These are phyloP conservation scores for Budorcas taxicolor DNA, from an alignment of 2,113 vertebrate genomes.

Conservation along the genomic window DNA sequence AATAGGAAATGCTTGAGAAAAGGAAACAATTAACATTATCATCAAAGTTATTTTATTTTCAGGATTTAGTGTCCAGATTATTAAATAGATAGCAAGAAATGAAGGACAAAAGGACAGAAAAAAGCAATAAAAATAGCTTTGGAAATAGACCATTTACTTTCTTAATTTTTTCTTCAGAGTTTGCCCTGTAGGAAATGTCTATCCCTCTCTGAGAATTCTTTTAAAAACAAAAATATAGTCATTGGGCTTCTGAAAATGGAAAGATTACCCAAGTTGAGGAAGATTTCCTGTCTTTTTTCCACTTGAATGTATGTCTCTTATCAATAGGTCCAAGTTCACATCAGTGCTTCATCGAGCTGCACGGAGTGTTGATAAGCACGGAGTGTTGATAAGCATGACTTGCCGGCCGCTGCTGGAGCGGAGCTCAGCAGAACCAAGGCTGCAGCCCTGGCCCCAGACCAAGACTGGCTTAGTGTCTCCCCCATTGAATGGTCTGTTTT, in stretches of 20 bases:
- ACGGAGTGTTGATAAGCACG: neutral
- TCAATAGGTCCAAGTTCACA: neutral
- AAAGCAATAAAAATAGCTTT: neutral
- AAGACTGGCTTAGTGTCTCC: neutral
- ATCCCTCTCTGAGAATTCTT: neutral
- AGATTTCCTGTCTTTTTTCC: neutral
- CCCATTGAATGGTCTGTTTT: neutral
- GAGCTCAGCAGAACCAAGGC: neutral
- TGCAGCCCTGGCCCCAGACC: neutral
- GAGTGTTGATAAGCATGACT: neutral
- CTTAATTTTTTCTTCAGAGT: neutral
- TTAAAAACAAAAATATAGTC: neutral
- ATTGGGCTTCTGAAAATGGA: neutral
- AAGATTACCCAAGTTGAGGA: neutral
- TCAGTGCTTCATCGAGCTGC: neutral
- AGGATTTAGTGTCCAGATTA: neutral
- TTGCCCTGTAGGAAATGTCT: neutral
- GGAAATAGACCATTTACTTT: neutral
- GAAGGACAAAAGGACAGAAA: neutral
- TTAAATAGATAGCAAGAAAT: neutral
- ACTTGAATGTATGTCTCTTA: neutral
- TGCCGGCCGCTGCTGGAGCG: neutral
- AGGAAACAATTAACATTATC: neutral
- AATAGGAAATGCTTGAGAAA: neutral
- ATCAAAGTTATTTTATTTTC: constrained; percentile 4